A percentile compares a stretch with the other conserved stretches of the same genome.
Conservation (phyloP, 2,888 invertebrate genomes). For the Lepidochrysops patricia region DNA sequence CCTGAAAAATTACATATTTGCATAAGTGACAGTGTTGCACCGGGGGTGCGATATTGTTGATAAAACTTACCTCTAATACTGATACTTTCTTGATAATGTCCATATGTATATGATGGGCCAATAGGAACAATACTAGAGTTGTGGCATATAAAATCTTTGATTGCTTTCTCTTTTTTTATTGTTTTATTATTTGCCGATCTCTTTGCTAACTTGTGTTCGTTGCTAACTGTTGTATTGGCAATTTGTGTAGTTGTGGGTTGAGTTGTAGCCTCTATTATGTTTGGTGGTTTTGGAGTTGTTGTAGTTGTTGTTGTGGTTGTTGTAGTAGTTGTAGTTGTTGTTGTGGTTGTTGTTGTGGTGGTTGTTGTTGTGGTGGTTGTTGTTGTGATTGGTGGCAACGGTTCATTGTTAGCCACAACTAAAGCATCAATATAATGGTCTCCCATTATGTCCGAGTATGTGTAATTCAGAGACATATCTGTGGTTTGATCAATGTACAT, state of each 20-base stretch:
- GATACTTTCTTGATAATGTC: slow-evolving; percentile 79
- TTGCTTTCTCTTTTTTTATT: slow-evolving; percentile 29
- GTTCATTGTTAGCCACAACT: slow-evolving; percentile 80
- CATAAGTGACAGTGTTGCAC: too few relatives aligned
- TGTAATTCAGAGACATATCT: slow-evolving; percentile 76
- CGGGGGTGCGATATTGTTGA: too few relatives aligned
- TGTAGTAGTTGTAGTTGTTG: slow-evolving; percentile 48
- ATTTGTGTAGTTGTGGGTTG: slow-evolving; percentile 32
- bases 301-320: slow-evolving; percentile 31
- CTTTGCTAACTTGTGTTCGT: slow-evolving; percentile 37
- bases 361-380: slow-evolving; percentile 63
- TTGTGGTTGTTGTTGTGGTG: slow-evolving; percentile 56
- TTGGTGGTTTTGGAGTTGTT: slow-evolving; percentile 31
- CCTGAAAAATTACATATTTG: too few relatives aligned
- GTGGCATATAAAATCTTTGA: slow-evolving; percentile 43
- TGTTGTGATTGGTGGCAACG: slow-evolving; percentile 69
- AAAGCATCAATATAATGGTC: slow-evolving; percentile 80
- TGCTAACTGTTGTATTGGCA: slow-evolving; percentile 26
- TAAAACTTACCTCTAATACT: slow-evolving; percentile 77
- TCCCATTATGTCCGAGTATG: slow-evolving; percentile 76
- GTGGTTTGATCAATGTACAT: slow-evolving; percentile 77
- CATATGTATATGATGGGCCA: slow-evolving; percentile 80
- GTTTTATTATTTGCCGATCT: slow-evolving; percentile 35
- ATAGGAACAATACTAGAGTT: slow-evolving; percentile 76
- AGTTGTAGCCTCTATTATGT: slow-evolving; percentile 30